Conservation (phyloP, 1,140 invertebrate species). For the Formica selysi region DNA sequence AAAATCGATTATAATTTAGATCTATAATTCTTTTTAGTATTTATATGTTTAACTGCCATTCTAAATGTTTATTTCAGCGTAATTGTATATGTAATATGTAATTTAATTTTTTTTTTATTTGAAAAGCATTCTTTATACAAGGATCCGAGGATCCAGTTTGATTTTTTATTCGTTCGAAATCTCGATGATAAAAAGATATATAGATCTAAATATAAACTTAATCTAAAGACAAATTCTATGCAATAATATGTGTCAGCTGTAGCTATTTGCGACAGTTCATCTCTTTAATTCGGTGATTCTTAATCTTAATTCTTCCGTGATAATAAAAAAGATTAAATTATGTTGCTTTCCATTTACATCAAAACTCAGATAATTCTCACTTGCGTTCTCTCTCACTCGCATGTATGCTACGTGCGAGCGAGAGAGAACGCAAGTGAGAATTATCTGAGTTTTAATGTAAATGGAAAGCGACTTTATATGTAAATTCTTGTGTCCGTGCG, state of each 20-base stretch:
- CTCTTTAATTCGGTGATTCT: too few species aligned
- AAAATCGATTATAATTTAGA: not conserved
- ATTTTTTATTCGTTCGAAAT: not conserved
- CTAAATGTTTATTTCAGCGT: not conserved
- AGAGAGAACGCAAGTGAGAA: too few species aligned
- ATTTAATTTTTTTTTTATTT: not conserved
- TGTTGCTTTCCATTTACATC: too few species aligned
- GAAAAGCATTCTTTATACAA: not conserved
- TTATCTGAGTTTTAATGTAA: too few species aligned
- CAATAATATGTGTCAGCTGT: too few species aligned
- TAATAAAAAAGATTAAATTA: too few species aligned
- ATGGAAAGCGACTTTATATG: too few species aligned
- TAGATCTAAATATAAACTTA: not conserved
- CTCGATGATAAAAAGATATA: not conserved
- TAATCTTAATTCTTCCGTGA: too few species aligned
- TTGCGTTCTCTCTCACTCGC: too few species aligned
- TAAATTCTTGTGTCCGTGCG: not conserved
- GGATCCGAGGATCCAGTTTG: not conserved
- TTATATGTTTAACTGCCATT: not conserved
- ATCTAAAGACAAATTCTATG: not conserved
- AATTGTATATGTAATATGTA: not conserved
- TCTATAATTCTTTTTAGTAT: not conserved
- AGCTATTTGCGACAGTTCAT: too few species aligned
- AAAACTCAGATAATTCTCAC: too few species aligned
- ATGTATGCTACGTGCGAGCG: too few species aligned